phyloP scores from a whole-genome alignment of 2,113 vertebrate species.

The Emydocephalus ijimae region DNA sequence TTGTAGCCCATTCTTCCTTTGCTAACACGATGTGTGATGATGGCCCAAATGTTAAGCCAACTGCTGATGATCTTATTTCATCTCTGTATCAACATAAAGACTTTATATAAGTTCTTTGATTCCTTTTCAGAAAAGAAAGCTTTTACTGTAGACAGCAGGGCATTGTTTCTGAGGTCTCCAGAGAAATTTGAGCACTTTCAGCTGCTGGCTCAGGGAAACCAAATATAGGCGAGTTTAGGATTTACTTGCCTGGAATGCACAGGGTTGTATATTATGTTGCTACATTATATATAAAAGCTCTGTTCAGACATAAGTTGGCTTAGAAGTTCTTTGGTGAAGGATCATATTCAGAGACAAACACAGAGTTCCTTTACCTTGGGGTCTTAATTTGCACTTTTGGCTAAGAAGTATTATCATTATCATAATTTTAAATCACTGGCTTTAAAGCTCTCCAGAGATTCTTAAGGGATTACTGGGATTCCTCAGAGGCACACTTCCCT shows the following conservation, averaged over 20 bases:
- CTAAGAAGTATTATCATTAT: background rate
- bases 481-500: background rate
- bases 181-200: conserved; percentile 41
- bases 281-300: background rate
- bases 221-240: conserved; percentile 17
- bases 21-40: conserved; percentile 43
- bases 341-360: background rate
- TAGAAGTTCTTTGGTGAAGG: background rate
- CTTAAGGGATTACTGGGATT: background rate
- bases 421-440: background rate
- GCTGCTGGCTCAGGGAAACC: conserved; percentile 37
- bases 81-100: conserved; percentile 39
- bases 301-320: background rate
- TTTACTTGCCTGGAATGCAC: conserved; percentile 31
- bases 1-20: conserved; percentile 40
- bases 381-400: background rate
- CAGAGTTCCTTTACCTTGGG: background rate
- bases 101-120: conserved; percentile 43
- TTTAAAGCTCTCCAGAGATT: background rate
- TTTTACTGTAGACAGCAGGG: conserved; percentile 23
- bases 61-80: conserved; percentile 41
- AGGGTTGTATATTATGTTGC: conserved; percentile 12
- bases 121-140: conserved; percentile 45
- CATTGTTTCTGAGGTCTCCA: conserved; percentile 45
- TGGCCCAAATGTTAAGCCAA: conserved; percentile 17